Evolutionary conservation across 2,888 invertebrate species (phyloP), one percentile per base, ranked within the genome.

Genomic region (Agrilus biguttatus): DNA sequence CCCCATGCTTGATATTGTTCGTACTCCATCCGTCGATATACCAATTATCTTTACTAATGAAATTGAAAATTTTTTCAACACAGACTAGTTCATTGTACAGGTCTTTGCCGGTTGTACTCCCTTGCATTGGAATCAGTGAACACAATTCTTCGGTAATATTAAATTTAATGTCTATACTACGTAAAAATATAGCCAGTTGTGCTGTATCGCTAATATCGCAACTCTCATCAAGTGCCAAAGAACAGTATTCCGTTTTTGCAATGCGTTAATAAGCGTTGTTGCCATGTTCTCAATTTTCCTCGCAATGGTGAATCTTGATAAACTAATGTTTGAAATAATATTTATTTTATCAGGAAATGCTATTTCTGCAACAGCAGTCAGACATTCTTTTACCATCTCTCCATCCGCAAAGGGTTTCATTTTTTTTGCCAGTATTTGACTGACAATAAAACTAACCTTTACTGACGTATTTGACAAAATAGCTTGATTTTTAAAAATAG

Each of bases 221-320:
- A 41, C 39, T 40, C 41, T 46, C 46, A 46, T 46, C 44, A 36
- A 44, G 39, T 39, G 43, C 46, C 41, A 44, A 38, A 37, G 41
- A 46, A 44, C 39, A 46, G 38, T 41, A 46, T 17, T 41, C 41
- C 35, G 44, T 41, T 41, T 41, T 39, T 35, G 38, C 44, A 44
- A 44, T 44, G 44, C 40, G 36, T 40, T 43, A 33, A 43, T 40
- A 40, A 45, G 40, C 38, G 39, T 44, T 37, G 44, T 38, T 28
- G 41, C 37, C 39, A 44, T 14, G 33, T 44, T 46, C 43, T 46
- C 44, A 37, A 46, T 44, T 41, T 39, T 40, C 40, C 41, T 41
- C 38, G 41, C 44, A 35, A 46, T 39, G 44, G 52, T 51, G 48
- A 50, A 51, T 40, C 48, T 48, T 43, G 49, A 50, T 41, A 51